phyloP scores from a whole-genome alignment of 35 echinoderm and acorn worm genomes.

The Heliocidaris tuberculata region DNA sequence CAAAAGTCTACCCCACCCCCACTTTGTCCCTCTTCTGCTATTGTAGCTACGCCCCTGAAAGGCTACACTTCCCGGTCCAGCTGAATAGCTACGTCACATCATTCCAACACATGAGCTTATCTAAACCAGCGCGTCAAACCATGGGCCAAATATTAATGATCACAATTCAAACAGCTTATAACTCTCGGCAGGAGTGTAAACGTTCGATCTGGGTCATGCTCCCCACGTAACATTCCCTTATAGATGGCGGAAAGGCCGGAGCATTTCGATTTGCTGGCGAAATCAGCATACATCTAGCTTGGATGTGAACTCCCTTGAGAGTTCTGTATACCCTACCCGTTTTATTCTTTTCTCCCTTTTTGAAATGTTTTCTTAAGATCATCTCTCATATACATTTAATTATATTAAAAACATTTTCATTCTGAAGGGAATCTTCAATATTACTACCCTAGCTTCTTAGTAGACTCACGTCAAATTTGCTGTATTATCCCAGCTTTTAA shows the following conservation, averaged over 20 bases:
- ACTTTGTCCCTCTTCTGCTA: background rate
- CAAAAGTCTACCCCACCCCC: too few relatives aligned
- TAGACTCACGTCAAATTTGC: too few relatives aligned
- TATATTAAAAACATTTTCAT: too few relatives aligned
- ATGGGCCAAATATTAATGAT: constrained; percentile 18
- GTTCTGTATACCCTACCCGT: too few relatives aligned
- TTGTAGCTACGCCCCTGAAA: background rate
- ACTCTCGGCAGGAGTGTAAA: constrained; percentile 5
- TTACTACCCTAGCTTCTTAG: too few relatives aligned
- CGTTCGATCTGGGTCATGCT: background rate
- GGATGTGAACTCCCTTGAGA: background rate
- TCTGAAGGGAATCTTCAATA: too few relatives aligned
- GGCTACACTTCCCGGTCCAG: background rate
- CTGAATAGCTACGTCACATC: constrained; percentile 8
- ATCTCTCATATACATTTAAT: too few relatives aligned
- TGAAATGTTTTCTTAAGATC: too few relatives aligned
- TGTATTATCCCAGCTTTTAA: too few relatives aligned
- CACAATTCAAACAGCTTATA: background rate
- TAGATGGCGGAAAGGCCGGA: background rate
- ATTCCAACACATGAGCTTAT: constrained; percentile 11
- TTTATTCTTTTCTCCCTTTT: too few relatives aligned
- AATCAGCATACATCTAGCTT: background rate
- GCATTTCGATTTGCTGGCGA: background rate
- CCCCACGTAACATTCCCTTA: background rate
- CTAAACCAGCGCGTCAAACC: background rate